Evolutionary conservation across 2,113 vertebrate species (phyloP), one percentile per base, ranked within the genome.

Genomic region (Rhineura floridana): DNA sequence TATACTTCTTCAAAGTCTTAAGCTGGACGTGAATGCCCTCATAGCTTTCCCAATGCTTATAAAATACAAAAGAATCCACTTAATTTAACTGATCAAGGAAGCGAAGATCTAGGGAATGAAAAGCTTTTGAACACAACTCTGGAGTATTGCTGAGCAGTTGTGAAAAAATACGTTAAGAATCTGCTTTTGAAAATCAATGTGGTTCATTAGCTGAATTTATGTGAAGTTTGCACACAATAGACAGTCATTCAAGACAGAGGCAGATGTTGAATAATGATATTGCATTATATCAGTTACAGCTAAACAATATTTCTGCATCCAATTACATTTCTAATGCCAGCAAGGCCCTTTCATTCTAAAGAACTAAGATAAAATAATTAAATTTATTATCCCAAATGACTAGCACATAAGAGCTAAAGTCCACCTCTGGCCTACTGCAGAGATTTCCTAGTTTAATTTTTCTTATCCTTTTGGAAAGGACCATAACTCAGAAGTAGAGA

Each of bases 71-170:
- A 72, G 9, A 44, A 13, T 88, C 30, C 39, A 33, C 75, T 89
- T 82, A 93, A 59, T 70, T 91, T 88, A 87, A 79, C 15, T 89
- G 78, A 70, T 90, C 28, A 70, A 92, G 93, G 33, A 21, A 90
- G 55, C 39, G 42, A 7, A 88, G 55, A 63, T 82, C 80, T 48
- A 44, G 86, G 80, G 55, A 76, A 83, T 17, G 69, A 63, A 52
- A 81, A 93, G 55, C 12, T 36, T 92, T 72, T 80, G 81, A 63
- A 63, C 36, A 6, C 63, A 88, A 84, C 87, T 95, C 28, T 88
- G 87, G 17, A 87, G 63, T 28, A 80, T 78, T n/a, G 81, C 69
- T 88, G 88, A 92, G 88, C 62, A 81, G 33, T 62, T 19, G 79
- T 78, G 39, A 80, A 84, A 81, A 85, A 25, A 30, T 0, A 0